Evolutionary conservation across 2,888 invertebrate genomes (phyloP).

Genomic region (Andrena dorsata): DNA sequence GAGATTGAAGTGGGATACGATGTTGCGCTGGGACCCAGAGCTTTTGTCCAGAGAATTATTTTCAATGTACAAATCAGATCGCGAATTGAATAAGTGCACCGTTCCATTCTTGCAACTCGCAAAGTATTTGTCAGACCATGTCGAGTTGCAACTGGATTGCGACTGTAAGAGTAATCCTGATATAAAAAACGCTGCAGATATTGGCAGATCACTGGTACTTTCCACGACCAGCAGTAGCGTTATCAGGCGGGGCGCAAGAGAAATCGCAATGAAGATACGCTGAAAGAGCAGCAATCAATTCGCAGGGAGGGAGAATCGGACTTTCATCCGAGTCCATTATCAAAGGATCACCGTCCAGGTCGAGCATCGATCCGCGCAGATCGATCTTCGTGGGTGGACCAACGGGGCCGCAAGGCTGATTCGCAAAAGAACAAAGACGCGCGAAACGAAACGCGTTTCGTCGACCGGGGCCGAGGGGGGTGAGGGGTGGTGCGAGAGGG

Average conservation of each 20-base stretch:
- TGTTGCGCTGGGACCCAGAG: too few species aligned
- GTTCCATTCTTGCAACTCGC: too few species aligned
- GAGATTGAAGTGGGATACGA: too few species aligned
- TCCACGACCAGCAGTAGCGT: background rate
- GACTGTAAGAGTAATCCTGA: too few species aligned
- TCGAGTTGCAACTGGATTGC: too few species aligned
- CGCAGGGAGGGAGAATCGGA: conserved; percentile 12
- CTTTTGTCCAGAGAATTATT: too few species aligned
- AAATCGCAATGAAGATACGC: conserved; percentile 1
- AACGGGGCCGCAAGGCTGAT: conserved; percentile 32
- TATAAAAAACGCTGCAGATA: too few species aligned
- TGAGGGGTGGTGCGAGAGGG: background rate
- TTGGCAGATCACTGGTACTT: background rate
- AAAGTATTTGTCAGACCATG: too few species aligned
- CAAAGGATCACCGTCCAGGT: conserved; percentile 41
- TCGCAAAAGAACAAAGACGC: conserved; percentile 63
- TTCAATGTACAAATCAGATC: too few species aligned
- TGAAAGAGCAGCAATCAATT: conserved; percentile 14
- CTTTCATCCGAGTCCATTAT: conserved; percentile 19
- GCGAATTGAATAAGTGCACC: too few species aligned
- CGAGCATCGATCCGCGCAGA: conserved; percentile 44
- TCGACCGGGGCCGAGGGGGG: background rate
- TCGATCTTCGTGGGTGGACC: conserved; percentile 74
- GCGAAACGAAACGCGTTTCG: conserved; percentile 57
- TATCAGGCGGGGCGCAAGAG: background rate